These are phyloP conservation scores for Coreoperca whiteheadi DNA, from an alignment of 2,113 vertebrate species.

Conservation along the genomic window DNA sequence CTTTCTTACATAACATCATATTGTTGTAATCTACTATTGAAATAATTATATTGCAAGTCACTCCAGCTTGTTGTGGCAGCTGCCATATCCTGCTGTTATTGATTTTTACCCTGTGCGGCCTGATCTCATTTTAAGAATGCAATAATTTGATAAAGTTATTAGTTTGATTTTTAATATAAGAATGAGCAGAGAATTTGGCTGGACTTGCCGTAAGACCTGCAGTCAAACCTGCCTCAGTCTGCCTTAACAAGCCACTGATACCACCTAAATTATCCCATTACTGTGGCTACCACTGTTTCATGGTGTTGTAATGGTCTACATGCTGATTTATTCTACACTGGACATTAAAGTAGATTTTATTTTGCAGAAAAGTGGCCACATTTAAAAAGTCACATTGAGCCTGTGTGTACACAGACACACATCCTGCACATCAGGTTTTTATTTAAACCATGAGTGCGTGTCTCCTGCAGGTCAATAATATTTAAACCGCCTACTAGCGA, in stretches of 20 bases:
- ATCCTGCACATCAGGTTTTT: conserved; percentile 36
- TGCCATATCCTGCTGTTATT: no score
- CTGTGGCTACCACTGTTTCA: not conserved
- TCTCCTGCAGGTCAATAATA: conserved; percentile 30
- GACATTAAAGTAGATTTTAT: not conserved
- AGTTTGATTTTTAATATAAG: not conserved
- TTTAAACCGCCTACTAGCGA: conserved; percentile 20
- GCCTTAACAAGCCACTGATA: not conserved
- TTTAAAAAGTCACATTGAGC: not conserved
- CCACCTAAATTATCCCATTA: not conserved
- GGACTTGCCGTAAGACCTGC: not conserved
- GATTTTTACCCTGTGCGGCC: no score
- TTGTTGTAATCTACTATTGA: not conserved
- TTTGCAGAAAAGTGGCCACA: not conserved
- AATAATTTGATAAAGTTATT: not conserved
- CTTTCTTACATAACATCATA: not conserved
- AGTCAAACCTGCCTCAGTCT: not conserved
- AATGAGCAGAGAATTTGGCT: not conserved
- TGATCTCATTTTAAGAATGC: not conserved
- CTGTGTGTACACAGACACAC: not conserved
- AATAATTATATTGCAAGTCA: not conserved
- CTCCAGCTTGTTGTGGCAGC: no score
- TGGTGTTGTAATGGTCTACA: not conserved
- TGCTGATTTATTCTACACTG: not conserved
- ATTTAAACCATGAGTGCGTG: conserved; percentile 28